Base-by-base conservation (phyloP, 1,140 invertebrate genomes). In the Magallana ariakensis region DNA sequence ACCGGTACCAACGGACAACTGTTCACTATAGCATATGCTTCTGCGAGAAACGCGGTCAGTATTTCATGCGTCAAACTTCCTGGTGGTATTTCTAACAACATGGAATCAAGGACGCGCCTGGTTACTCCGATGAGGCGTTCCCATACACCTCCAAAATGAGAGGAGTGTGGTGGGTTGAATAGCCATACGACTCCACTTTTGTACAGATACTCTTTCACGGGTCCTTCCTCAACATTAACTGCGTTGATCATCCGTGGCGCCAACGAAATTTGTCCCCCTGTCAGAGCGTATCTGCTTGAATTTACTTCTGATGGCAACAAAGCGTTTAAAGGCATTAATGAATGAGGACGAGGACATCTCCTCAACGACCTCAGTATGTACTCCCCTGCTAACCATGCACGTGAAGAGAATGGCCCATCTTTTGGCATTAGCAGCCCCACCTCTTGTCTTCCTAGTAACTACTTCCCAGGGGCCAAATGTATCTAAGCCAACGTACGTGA, bases 321-420 rank as follows among this genome's bases (percentile, higher is more conserved):
- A 88, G 53, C 87, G 62, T 33, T 82, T 66, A 10, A 90, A 33
- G 15, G 87, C 91, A 56, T 90, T 91, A 13, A 91, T 86, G 26
- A 90, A 90, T 19, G 85, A 82, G 16, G 83, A 89, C 7, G 86
- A 83, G 53, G 80, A 60, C 86, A 91, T 80, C 57, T 88, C 85
- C 54, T 89, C 87, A 13, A 91, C 26, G 22, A 91, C 81, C 33
- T 91, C 87, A 19, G 90, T 81, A 62, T 90, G 89, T 15, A 89
- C 53, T 13, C 46, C 86, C 22, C 87, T 85, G 9, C 75, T 82
- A 16, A 19, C 57, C 55, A 90, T 13, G 62, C 88, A 90, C 0
- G 85, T 90, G 15, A 91, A 89, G 6, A 90, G 55, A 15, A 88
- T 6, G 26, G 81, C 89, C 85, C 83, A 91, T 80, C 88, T 8